Base-by-base conservation (phyloP, 1,140 invertebrate species). In the Penaeus chinensis region DNA sequence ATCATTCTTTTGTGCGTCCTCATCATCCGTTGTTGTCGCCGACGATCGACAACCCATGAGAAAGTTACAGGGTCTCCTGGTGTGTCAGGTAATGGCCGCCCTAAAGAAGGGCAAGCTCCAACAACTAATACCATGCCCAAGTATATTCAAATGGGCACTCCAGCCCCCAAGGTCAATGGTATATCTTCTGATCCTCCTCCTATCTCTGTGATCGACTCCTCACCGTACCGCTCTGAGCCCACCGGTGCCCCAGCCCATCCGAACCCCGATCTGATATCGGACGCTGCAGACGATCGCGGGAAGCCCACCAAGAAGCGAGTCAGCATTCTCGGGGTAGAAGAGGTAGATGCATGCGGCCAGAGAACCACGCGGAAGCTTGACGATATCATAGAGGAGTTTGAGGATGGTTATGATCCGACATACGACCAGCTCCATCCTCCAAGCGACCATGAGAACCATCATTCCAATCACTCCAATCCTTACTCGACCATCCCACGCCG, bases 71-170 rank as follows among this genome's bases (percentile, higher is more conserved):
- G 80, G 47, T 87, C 86, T 1, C 86, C 86, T 19, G 71, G 86
- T 20, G 74, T 63, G n/a, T 87, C 86, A 8, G 86, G 86, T 20
- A 87, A 87, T 65, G 86, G 86, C 2, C 65, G 86, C 19, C 62
- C 86, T 22, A 87, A 87, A 47, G 86, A 87, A n/a, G 81, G 54
- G 18, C 84, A 76, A 5, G 62, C 27, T 11, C 87, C 89, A 10
- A 69, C 85, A 16, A 86, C 87, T 2, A 86, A 82, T 20, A 89
- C 85, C 62, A 90, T 90, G 89, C 89, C 89, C 22, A 89, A 90
- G 66, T 90, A 90, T 20, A 89, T 90, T 37, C 89, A 90, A 61
- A 90, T 90, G 89, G 89, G 89, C 16, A 90, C 89, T 24, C 87
- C 89, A 22, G 88, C 89, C 22, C 89, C 89, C 4, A 90, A 90